Evolutionary conservation across 2,113 vertebrate species (phyloP).

Genomic region (Girardinichthys multiradiatus): DNA sequence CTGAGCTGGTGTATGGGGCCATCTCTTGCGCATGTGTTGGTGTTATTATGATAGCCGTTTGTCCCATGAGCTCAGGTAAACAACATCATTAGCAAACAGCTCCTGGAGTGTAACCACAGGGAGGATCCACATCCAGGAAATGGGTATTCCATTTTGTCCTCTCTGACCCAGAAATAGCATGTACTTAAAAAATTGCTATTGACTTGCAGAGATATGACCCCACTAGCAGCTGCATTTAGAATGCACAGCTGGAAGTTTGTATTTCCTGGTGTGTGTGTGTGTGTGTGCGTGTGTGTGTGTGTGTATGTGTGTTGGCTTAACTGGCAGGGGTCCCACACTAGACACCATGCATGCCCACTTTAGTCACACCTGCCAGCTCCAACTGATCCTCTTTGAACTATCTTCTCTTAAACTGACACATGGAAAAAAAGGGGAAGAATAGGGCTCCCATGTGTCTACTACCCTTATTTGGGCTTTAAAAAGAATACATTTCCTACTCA

Average conservation of each 20-base stretch:
- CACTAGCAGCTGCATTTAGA: conserved; percentile 43
- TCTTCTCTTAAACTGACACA: conserved; percentile 53
- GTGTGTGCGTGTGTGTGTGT: neutral
- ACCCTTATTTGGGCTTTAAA: conserved; percentile 2
- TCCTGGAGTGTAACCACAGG: conserved; percentile 53
- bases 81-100: conserved; percentile 42
- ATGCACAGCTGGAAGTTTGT: conserved; percentile 44
- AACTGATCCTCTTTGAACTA: conserved; percentile 57
- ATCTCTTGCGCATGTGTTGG: neutral
- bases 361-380: conserved; percentile 63
- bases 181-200: conserved; percentile 30
- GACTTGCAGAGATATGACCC: conserved; percentile 36
- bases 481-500: conserved; percentile 19
- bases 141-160: conserved; percentile 42
- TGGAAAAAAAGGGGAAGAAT: conserved; percentile 21
- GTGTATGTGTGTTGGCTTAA: conserved; percentile 29
- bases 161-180: conserved; percentile 49
- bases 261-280: neutral
- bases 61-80: conserved; percentile 42
- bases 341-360: conserved; percentile 22
- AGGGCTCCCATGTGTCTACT: neutral
- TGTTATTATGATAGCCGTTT: conserved; percentile 30
- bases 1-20: neutral
- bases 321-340: conserved; percentile 36
- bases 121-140: conserved; percentile 36